Evolutionary conservation across 1,140 invertebrate genomes (phyloP).

Genomic region (Brachionus rubens): DNA sequence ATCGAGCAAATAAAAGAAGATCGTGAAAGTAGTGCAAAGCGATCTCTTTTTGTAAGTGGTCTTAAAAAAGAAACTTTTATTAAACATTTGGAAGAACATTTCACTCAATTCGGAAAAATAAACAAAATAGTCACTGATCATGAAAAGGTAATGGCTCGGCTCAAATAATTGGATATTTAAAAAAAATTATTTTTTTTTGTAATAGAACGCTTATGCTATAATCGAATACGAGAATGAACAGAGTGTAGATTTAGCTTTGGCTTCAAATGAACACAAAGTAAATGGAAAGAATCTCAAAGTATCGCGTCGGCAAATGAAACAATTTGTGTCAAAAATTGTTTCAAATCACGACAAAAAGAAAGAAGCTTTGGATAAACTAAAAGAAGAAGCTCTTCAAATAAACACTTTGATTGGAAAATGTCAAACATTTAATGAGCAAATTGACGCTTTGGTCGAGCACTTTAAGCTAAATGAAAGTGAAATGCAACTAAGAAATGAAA

Average conservation of each 20-base stretch:
- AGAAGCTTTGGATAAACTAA: constrained; percentile 3
- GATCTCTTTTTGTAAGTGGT: constrained; percentile 13
- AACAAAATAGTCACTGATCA: constrained; percentile 22
- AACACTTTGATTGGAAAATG: constrained; percentile 32
- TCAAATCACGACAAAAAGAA: constrained; percentile 29
- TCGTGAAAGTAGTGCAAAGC: constrained; percentile 14
- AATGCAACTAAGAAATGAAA: neutral
- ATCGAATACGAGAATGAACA: constrained; percentile 21
- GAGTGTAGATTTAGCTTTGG: constrained; percentile 22
- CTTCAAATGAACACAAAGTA: neutral
- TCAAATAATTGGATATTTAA: neutral
- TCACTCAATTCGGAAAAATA: constrained; percentile 31
- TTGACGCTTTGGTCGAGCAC: constrained; percentile 5
- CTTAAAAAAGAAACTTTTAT: constrained; percentile 38
- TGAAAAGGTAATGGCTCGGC: constrained; percentile 21
- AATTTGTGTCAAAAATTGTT: constrained; percentile 35
- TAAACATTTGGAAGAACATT: constrained; percentile 34
- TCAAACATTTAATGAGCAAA: constrained; percentile 23
- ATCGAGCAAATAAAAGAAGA: constrained; percentile 24
- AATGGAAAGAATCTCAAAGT: constrained; percentile 28
- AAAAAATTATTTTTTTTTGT: neutral
- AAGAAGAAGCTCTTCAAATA: constrained; percentile 10
- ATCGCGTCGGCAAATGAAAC: constrained; percentile 4
- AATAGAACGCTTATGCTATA: constrained; percentile 37
- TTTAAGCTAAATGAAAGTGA: constrained; percentile 2